Evolutionary conservation across 2,888 invertebrate species (phyloP).

Genomic region (Hemicrepidius hirtus): DNA sequence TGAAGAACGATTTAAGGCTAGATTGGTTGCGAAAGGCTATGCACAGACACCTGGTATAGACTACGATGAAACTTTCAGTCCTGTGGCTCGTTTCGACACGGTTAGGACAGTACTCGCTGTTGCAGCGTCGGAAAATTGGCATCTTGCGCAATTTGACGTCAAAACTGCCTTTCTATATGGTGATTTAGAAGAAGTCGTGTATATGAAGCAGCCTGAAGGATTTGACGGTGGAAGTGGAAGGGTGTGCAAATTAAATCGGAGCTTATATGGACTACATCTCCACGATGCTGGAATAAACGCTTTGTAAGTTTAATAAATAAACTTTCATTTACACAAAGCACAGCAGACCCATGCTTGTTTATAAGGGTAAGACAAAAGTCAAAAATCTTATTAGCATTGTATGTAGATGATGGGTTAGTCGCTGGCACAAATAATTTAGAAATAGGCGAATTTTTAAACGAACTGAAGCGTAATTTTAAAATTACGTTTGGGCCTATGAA

Average conservation of each 20-base stretch:
- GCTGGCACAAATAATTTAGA: constrained; percentile 36
- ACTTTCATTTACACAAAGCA: constrained; percentile 46
- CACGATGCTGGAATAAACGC: constrained; percentile 59
- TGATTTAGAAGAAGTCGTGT: constrained; percentile 48
- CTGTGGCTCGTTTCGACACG: neutral
- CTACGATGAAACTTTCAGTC: neutral
- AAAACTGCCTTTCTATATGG: constrained; percentile 54
- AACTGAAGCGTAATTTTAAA: constrained; percentile 42
- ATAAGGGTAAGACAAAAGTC: constrained; percentile 3
- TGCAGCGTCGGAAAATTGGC: neutral
- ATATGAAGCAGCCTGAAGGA: constrained; percentile 49
- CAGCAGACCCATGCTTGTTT: constrained; percentile 57
- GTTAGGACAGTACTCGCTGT: neutral
- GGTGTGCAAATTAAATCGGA: neutral
- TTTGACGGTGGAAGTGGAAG: neutral
- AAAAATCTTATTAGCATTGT: constrained; percentile 43
- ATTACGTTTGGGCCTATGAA: constrained; percentile 18
- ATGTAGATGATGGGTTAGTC: constrained; percentile 56
- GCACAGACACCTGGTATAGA: neutral
- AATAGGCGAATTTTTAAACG: constrained; percentile 39
- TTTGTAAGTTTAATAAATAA: constrained; percentile 51
- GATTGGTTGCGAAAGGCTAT: constrained; percentile 40
- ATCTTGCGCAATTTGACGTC: constrained; percentile 49
- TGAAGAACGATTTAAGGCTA: constrained; percentile 31
- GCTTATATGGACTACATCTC: neutral